Percentiles rank a stretch among this genome's conserved stretches.
phyloP scores from a whole-genome alignment of 2,113 vertebrate species.

The Forbesichthys agassizii region DNA sequence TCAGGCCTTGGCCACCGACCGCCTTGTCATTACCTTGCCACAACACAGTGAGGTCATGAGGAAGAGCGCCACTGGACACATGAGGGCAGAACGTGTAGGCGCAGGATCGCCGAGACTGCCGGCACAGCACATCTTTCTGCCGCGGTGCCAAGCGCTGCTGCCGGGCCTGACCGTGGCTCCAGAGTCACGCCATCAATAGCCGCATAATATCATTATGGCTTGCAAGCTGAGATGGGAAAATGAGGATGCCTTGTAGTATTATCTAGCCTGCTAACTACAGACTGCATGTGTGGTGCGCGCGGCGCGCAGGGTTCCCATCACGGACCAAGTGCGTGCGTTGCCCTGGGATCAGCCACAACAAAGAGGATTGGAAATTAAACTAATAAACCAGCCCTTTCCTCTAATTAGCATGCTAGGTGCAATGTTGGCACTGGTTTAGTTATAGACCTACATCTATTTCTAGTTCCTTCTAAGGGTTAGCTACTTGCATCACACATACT shows the following conservation, averaged over 20 bases:
- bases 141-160: slow-evolving; percentile 51
- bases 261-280: slow-evolving; percentile 69
- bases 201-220: slow-evolving; percentile 71
- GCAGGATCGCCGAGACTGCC: slow-evolving; percentile 65
- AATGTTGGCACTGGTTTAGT: slow-evolving; percentile 30
- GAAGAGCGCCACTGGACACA: slow-evolving; percentile 44
- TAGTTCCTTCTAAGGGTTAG: slow-evolving; percentile 54
- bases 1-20: slow-evolving; percentile 40
- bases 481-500: slow-evolving; percentile 60
- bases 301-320: slow-evolving; percentile 48
- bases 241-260: slow-evolving; percentile 64
- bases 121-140: slow-evolving; percentile 65
- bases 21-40: slow-evolving; percentile 70
- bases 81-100: slow-evolving; percentile 63
- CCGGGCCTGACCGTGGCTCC: slow-evolving; percentile 57
- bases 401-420: slow-evolving; percentile 10
- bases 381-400: slow-evolving; percentile 18
- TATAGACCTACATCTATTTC: slow-evolving; percentile 19
- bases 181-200: slow-evolving; percentile 53
- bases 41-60: slow-evolving; percentile 62
- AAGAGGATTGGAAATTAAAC: slow-evolving; percentile 12
- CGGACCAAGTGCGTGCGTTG: neutral
- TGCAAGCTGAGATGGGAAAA: slow-evolving; percentile 66
- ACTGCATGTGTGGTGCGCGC: slow-evolving; percentile 63
- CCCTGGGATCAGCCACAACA: slow-evolving; percentile 17